These are phyloP conservation scores for Eupristina koningsbergeri DNA, from an alignment of 1,140 invertebrate species.

Conservation along the genomic window DNA sequence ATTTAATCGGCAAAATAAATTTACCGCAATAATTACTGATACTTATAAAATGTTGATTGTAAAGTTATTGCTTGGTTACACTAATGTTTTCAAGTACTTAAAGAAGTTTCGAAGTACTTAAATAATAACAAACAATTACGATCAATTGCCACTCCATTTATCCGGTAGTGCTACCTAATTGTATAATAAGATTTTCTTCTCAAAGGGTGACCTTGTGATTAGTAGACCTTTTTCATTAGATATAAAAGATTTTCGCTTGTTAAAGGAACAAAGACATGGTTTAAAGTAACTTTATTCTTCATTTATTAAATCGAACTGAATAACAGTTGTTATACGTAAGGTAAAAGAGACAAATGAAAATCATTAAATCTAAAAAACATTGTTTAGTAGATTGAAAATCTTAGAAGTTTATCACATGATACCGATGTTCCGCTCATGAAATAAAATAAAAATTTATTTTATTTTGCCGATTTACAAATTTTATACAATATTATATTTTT, in stretches of 20 bases:
- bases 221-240: not conserved
- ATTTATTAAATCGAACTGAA: constrained; percentile 1
- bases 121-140: not conserved
- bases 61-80: not conserved
- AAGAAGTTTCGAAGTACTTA: not conserved
- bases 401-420: not conserved
- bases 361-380: not conserved
- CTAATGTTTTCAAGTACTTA: not conserved
- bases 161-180: not conserved
- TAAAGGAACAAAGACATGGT: not conserved
- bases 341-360: not conserved
- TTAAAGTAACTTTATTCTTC: not conserved
- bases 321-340: not conserved
- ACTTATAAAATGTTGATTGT: not conserved
- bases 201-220: not conserved
- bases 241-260: not conserved
- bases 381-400: not conserved
- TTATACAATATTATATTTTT: no score
- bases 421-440: not conserved
- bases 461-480: no score
- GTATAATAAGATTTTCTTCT: not conserved
- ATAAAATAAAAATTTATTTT: no score
- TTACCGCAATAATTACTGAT: not conserved
- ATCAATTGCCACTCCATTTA: not conserved
- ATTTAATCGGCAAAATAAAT: no score